Evolutionary conservation across 2,113 vertebrate genomes (phyloP).

Genomic region (Crotalus viridis): DNA sequence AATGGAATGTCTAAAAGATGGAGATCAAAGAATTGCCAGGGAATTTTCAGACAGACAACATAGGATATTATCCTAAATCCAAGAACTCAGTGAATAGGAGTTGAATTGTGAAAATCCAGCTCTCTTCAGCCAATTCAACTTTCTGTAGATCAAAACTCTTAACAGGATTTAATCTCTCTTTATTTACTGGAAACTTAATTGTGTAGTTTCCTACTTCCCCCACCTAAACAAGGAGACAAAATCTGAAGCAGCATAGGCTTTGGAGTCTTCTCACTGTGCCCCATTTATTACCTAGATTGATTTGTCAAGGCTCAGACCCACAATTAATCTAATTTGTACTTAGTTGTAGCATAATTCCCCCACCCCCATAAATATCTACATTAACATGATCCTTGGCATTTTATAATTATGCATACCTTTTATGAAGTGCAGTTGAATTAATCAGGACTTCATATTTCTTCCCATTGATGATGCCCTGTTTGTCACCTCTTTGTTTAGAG

Average conservation of each 20-base stretch:
- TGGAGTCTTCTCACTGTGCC: not conserved
- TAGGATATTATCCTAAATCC: not conserved
- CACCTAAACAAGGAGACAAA: not conserved
- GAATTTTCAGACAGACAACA: not conserved
- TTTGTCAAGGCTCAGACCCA: conserved; percentile 10
- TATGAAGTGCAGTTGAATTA: conserved; percentile 52
- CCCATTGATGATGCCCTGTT: conserved; percentile 31
- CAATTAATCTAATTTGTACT: conserved; percentile 55
- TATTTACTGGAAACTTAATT: not conserved
- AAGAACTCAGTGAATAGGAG: not conserved
- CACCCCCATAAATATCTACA: conserved; percentile 55
- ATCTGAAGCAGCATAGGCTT: not conserved
- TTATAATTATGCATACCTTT: conserved; percentile 58
- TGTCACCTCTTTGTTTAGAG: conserved; percentile 40
- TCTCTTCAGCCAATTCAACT: not conserved
- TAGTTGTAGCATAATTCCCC: conserved; percentile 50
- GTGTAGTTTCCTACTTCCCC: not conserved
- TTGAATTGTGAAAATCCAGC: not conserved
- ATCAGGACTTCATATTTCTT: conserved; percentile 52
- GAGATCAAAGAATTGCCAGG: not conserved
- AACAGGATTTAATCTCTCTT: not conserved
- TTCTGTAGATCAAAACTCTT: not conserved
- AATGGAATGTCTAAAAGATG: not conserved
- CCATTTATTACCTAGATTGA: conserved; percentile 18
- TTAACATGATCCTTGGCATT: conserved; percentile 48